Evolutionary conservation across 2,888 invertebrate genomes (phyloP).

Genomic region (Metellina segmentata): DNA sequence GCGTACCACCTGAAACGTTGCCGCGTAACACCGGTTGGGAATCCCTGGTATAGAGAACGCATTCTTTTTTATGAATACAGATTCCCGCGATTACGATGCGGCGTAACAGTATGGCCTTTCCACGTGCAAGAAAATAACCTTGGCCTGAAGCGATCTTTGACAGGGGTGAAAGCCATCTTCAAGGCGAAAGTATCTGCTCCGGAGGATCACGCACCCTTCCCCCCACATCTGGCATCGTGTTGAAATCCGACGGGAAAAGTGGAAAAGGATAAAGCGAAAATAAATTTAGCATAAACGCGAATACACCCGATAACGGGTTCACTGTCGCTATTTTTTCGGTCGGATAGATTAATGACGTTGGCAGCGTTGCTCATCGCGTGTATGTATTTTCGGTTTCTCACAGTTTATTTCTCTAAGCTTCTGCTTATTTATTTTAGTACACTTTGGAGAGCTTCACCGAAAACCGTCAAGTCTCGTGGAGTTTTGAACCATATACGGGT

Average conservation of each 20-base stretch:
- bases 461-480: constrained; percentile 82
- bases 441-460: constrained; percentile 83
- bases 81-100: too few relatives aligned
- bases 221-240: neutral
- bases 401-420: constrained; percentile 42
- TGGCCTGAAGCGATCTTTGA: neutral
- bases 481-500: constrained; percentile 82
- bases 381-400: constrained; percentile 13
- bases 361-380: constrained; percentile 19
- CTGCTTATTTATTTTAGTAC: constrained; percentile 80
- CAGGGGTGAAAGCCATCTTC: neutral
- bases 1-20: too few relatives aligned
- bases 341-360: constrained; percentile 35
- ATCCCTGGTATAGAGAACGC: too few relatives aligned
- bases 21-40: too few relatives aligned
- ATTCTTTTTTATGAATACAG: too few relatives aligned
- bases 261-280: neutral
- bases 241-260: neutral
- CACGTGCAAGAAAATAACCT: too few relatives aligned
- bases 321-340: constrained; percentile 31
- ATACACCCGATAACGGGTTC: constrained; percentile 22
- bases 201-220: neutral
- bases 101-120: too few relatives aligned
- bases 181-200: neutral
- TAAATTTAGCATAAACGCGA: constrained; percentile 31